Evolutionary conservation across 2,888 invertebrate genomes (phyloP).

Genomic region (Rhyacophila evoluta): DNA sequence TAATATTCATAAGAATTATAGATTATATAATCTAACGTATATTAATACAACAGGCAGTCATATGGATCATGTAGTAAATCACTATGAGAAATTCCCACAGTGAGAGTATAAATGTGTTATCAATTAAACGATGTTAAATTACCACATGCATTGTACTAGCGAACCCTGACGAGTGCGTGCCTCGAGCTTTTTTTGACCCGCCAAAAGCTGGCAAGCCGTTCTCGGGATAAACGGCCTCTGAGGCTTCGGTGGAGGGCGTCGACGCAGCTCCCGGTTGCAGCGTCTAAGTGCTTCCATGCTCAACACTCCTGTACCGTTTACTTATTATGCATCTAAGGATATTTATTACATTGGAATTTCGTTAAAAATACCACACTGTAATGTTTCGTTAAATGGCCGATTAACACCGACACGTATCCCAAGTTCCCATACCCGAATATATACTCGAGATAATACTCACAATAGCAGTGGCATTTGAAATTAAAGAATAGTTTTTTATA

Average conservation of each 20-base stretch:
- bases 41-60: too few relatives aligned
- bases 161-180: neutral
- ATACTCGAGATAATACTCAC: too few relatives aligned
- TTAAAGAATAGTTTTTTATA: too few relatives aligned
- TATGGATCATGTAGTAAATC: too few relatives aligned
- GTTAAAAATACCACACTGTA: neutral
- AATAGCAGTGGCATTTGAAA: too few relatives aligned
- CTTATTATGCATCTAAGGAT: neutral
- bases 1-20: too few relatives aligned
- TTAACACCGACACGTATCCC: neutral
- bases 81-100: too few relatives aligned
- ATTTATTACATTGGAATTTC: neutral
- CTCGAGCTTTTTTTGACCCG: neutral
- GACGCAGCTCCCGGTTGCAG: conserved; percentile 43
- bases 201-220: neutral
- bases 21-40: too few relatives aligned
- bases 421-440: too few relatives aligned
- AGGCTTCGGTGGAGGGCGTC: conserved; percentile 33
- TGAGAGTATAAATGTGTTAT: too few relatives aligned
- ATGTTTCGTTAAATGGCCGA: neutral
- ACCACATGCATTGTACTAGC: neutral
- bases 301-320: conserved; percentile 9
- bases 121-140: too few relatives aligned
- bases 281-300: conserved; percentile 1
- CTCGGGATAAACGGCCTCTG: conserved; percentile 13